Base-by-base conservation (phyloP, 2,888 invertebrate genomes). In the Tridacna crocea region DNA sequence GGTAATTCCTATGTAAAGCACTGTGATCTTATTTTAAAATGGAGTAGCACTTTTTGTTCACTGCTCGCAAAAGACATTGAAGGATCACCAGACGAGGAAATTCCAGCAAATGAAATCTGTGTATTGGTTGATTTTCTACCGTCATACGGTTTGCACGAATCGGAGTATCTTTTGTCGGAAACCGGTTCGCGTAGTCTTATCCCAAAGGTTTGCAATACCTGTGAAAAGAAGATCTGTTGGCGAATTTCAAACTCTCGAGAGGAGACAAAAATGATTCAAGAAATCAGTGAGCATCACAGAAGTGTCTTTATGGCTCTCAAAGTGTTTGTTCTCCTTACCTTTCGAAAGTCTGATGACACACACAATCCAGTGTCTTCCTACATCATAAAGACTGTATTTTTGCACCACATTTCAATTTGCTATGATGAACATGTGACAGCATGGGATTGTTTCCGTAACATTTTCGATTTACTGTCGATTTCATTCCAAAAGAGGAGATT, bases 71-170 rank as follows among this genome's bases (percentile, higher is more conserved):
- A 66, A 46, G 66, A 66, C 46, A 17, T 12, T 0, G 27, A 12
- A 17, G 8, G 1, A 17, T 46, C 46, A n/a, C n/a, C 15, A n/a
- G 6, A 0, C n/a, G 46, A 36, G 6, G 17, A 4, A n/a, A 15
- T 17, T 1, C 8, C 6, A n/a, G 27, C 46, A 46, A 46, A n/a
- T 6, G 15, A 27, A n/a, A 66, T 66, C n/a, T 66, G 13, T 46
- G 36, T 66, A 8, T n/a, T 66, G 36, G 46, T 66, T 66, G 66
- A 66, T 46, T 19, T 66, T n/a, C 19, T 66, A 46, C 66, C 66
- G 11, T 36, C 46, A 10, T 66, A 46, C 11, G 11, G 46, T 13
- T 46, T 66, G 27, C 19, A 66, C 46, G 19, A 66, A 8, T 6
- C n/a, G 10, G n/a, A 66, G 19, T 19, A 17, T 4, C 15, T 36